A percentile compares a stretch with the other conserved stretches of the same genome.
These are phyloP conservation scores for Orchesellides sinensis DNA, from an alignment of 2,888 invertebrate genomes.

Conservation along the genomic window DNA sequence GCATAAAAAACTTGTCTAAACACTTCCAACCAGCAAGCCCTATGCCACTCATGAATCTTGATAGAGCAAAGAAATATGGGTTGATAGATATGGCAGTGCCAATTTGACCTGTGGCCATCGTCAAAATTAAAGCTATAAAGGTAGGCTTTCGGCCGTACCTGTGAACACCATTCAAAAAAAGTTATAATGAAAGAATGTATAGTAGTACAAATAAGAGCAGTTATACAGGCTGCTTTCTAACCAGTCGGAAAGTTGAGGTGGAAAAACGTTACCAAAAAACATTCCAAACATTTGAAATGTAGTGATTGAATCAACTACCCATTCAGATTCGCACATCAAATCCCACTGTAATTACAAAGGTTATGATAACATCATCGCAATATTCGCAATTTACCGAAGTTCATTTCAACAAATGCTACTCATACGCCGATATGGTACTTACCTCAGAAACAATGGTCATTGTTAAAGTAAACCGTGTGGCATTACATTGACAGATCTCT, in stretches of 20 bases:
- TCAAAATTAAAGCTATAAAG: conserved; percentile 65
- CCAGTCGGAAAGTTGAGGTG: conserved; percentile 71
- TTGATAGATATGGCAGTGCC: conserved; percentile 66
- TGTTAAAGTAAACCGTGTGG: conserved; percentile 32
- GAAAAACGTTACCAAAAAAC: conserved; percentile 71
- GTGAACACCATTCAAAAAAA: background rate
- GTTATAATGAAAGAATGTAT: background rate
- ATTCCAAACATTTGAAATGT: conserved; percentile 72
- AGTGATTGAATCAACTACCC: conserved; percentile 70
- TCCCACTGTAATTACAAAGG: conserved; percentile 57
- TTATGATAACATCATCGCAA: background rate
- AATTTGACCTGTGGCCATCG: conserved; percentile 65
- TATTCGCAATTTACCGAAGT: background rate
- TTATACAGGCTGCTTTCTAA: background rate
- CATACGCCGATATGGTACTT: no score
- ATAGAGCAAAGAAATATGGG: conserved; percentile 65
- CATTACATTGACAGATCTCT: conserved; percentile 70
- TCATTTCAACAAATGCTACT: background rate
- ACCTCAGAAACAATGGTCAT: conserved; percentile 71
- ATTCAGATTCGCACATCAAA: conserved; percentile 68
- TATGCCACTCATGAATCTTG: conserved; percentile 67
- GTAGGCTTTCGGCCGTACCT: conserved; percentile 71
- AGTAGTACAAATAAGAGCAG: background rate
- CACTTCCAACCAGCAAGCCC: conserved; percentile 61
- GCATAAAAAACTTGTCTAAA: background rate